Conservation (phyloP, 2,797 vertebrate genomes). For the Tiaroga cobitis region DNA sequence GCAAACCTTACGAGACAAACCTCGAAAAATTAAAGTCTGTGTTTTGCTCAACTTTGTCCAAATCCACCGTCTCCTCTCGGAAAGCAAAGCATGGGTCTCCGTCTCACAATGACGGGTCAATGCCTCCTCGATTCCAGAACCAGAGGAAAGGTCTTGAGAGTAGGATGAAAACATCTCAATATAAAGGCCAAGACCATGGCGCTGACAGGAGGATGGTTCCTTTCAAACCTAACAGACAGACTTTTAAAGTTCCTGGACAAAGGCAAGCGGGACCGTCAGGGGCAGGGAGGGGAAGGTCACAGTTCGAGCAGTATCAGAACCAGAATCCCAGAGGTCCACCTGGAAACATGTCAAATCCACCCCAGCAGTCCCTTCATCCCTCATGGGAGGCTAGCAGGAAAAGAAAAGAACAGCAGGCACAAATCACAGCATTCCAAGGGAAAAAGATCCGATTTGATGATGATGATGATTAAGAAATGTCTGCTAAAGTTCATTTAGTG, state of each 20-base stretch:
- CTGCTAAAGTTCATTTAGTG: not conserved
- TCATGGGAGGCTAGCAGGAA: slow-evolving; percentile 96
- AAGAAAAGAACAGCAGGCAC: slow-evolving; percentile 88
- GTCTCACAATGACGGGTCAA: slow-evolving; percentile 49
- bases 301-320: slow-evolving; percentile 55
- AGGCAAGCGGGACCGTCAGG: slow-evolving; percentile 58
- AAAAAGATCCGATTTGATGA: slow-evolving; percentile 95
- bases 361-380: slow-evolving; percentile 86
- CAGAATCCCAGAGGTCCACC: slow-evolving; percentile 62
- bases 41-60: slow-evolving; percentile 85
- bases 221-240: slow-evolving; percentile 28
- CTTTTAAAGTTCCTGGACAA: slow-evolving; percentile 22
- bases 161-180: slow-evolving; percentile 34
- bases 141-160: slow-evolving; percentile 45
- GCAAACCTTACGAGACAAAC: slow-evolving; percentile 64
- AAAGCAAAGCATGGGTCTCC: slow-evolving; percentile 44
- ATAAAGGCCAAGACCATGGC: slow-evolving; percentile 33
- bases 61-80: slow-evolving; percentile 50
- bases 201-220: slow-evolving; percentile 35
- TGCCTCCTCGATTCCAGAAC: slow-evolving; percentile 62
- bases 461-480: slow-evolving; percentile 74
- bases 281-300: slow-evolving; percentile 69
- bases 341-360: slow-evolving; percentile 55
- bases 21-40: slow-evolving; percentile 76
- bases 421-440: slow-evolving; percentile 91